Evolutionary conservation across 2,888 invertebrate genomes (phyloP).

Genomic region (Strigamia transsilvanica): DNA sequence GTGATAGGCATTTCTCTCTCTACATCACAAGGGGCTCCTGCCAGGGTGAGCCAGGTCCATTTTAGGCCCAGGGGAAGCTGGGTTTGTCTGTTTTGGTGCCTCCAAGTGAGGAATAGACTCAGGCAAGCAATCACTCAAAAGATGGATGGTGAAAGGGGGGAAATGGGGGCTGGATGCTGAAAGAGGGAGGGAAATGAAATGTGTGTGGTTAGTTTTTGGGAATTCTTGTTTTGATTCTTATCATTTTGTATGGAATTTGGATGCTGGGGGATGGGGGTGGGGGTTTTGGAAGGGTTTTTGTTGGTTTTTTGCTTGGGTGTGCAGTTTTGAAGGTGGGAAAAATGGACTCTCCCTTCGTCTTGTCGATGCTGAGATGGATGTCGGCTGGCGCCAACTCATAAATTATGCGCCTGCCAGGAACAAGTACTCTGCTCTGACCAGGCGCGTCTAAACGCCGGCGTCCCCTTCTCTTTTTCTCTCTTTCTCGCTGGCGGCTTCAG

Average conservation of each 20-base stretch:
- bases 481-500: neutral
- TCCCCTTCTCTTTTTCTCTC: neutral
- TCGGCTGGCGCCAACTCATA: slow-evolving; percentile 31
- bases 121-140: slow-evolving; percentile 20
- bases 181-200: neutral
- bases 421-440: slow-evolving; percentile 6
- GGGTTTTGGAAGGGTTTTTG: neutral
- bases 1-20: slow-evolving; percentile 18
- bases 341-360: slow-evolving; percentile 13
- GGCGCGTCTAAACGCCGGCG: slow-evolving; percentile 16
- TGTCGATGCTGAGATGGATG: slow-evolving; percentile 31
- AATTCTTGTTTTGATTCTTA: neutral
- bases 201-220: neutral
- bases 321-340: neutral
- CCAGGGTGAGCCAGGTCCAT: slow-evolving; percentile 21
- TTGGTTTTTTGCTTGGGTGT: neutral
- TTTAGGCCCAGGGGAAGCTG: neutral
- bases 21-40: slow-evolving; percentile 20
- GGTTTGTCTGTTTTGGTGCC: neutral
- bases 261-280: no score
- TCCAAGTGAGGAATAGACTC: neutral
- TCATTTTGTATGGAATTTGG: neutral
- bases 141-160: slow-evolving; percentile 1
- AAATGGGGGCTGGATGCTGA: no score
- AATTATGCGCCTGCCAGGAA: slow-evolving; percentile 34